A percentile compares a stretch with the other conserved stretches of the same genome.
Conservation (phyloP, 2,113 vertebrate genomes). For the Hemiprocne comata region DNA sequence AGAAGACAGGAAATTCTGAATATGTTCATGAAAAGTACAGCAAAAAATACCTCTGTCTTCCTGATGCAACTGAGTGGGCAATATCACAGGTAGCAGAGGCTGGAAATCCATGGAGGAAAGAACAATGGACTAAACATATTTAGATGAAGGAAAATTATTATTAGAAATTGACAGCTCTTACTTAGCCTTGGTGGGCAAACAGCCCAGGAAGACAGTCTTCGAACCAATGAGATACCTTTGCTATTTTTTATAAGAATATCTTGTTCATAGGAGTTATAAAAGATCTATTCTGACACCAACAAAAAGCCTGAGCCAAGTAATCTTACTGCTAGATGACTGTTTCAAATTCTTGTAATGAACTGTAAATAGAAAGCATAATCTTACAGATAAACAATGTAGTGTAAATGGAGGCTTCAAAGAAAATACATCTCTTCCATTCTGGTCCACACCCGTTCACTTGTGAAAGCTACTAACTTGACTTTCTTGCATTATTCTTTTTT, state of each 20-base stretch:
- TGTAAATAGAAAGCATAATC: neutral
- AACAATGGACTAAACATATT: neutral
- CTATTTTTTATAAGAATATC: neutral
- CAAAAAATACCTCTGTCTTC: neutral
- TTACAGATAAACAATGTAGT: neutral
- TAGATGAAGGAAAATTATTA: neutral
- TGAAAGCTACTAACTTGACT: neutral
- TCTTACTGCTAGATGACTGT: neutral
- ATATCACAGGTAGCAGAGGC: neutral
- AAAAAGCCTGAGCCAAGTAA: neutral
- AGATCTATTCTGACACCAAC: neutral
- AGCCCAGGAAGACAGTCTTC: neutral
- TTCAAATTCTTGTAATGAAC: neutral
- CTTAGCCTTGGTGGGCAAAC: neutral
- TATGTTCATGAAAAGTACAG: neutral
- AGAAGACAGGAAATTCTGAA: neutral
- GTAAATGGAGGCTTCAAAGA: neutral
- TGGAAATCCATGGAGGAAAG: neutral
- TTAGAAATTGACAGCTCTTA: neutral
- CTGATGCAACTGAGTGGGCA: neutral
- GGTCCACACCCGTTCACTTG: neutral
- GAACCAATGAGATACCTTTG: neutral
- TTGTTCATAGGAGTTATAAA: neutral
- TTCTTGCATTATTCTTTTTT: neutral
- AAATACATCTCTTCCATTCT: neutral